These are phyloP conservation scores for Arenicola marina DNA, from an alignment of 2,888 invertebrate species.

Conservation along the genomic window DNA sequence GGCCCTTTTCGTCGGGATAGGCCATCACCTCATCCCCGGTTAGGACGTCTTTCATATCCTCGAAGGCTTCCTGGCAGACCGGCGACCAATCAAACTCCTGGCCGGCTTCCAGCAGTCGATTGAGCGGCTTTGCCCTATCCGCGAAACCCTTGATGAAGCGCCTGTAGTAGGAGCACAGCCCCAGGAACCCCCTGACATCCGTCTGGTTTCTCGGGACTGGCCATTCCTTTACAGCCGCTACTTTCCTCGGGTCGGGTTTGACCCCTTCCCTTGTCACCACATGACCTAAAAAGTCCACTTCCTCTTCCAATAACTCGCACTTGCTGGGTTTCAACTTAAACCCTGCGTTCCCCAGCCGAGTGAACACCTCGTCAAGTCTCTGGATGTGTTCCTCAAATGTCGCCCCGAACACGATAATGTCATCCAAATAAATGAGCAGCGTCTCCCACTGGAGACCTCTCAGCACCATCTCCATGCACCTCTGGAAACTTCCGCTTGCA, in stretches of 20 bases:
- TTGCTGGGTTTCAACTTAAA: constrained; percentile 5
- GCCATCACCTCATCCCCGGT: neutral
- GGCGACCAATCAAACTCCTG: neutral
- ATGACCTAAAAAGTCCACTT: constrained; percentile 19
- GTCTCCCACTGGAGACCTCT: neutral
- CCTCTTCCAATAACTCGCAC: constrained; percentile 12
- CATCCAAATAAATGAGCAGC: constrained; percentile 17
- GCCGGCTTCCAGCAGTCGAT: neutral
- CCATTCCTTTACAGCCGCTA: constrained; percentile 11
- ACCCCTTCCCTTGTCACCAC: constrained; percentile 12
- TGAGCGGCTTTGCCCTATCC: constrained; percentile 6
- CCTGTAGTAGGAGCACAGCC: constrained; percentile 12
- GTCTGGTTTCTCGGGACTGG: constrained; percentile 2
- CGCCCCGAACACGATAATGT: constrained; percentile 13
- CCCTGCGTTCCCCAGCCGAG: constrained; percentile 14
- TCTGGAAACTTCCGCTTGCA: constrained; percentile 11
- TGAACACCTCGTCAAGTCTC: constrained; percentile 26
- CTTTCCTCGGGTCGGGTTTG: constrained; percentile 10
- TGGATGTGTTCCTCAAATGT: constrained; percentile 5
- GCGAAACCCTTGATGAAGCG: constrained; percentile 8
- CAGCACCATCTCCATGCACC: constrained; percentile 12
- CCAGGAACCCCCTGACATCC: constrained; percentile 3
- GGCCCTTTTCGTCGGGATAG: neutral
- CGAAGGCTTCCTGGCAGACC: neutral
- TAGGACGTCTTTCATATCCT: neutral